Percentiles rank a stretch among this genome's conserved stretches.
Evolutionary conservation across 2,797 vertebrate genomes (phyloP).

Genomic region (Oreortyx pictus): DNA sequence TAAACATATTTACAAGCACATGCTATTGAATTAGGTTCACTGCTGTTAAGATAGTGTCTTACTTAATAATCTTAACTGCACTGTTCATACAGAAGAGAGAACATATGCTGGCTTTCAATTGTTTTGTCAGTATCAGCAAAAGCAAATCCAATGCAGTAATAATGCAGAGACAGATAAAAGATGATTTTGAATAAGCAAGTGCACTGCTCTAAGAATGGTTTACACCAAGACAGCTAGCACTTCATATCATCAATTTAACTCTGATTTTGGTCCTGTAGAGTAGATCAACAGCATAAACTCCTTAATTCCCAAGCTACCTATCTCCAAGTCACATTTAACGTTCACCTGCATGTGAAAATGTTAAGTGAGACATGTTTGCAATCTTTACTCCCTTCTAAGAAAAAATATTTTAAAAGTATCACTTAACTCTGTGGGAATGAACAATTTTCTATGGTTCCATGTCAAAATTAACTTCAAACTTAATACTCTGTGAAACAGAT

Average conservation of each 20-base stretch:
- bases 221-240: background rate
- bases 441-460: background rate
- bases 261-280: background rate
- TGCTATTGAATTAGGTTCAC: slow-evolving; percentile 43
- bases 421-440: background rate
- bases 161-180: slow-evolving; percentile 12
- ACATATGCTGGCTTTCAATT: slow-evolving; percentile 17
- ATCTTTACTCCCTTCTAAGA: background rate
- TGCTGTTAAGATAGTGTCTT: slow-evolving; percentile 21
- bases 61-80: slow-evolving; percentile 42
- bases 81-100: background rate
- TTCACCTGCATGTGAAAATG: background rate
- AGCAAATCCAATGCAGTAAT: slow-evolving; percentile 8
- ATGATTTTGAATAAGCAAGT: slow-evolving; percentile 12
- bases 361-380: background rate
- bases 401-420: background rate
- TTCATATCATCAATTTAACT: background rate
- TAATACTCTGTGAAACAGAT: background rate
- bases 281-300: slow-evolving; percentile 1
- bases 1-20: slow-evolving; percentile 57
- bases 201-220: background rate
- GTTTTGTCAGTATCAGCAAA: slow-evolving; percentile 13
- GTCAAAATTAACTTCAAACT: background rate
- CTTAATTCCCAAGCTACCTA: background rate
- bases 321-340: background rate